Evolutionary conservation across 2,113 vertebrate genomes (phyloP).

Genomic region (Chaetodon trifascialis): DNA sequence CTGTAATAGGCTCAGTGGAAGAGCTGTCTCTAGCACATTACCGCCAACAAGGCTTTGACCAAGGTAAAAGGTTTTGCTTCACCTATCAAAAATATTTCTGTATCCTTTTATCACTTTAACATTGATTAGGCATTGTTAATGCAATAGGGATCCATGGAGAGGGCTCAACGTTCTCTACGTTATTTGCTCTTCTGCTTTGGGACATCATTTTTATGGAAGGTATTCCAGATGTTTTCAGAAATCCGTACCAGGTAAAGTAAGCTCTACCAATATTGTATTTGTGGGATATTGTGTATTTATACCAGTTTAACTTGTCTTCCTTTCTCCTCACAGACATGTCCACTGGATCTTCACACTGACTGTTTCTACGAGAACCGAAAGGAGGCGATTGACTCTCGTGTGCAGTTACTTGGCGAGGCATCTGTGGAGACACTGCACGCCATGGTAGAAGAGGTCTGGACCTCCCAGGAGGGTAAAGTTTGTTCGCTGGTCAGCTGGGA

Average conservation of each 20-base stretch:
- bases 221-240: constrained; percentile 92
- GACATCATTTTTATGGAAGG: constrained; percentile 93
- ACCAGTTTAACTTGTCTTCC: not conserved
- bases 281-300: not conserved
- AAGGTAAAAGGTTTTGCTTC: constrained; percentile 83
- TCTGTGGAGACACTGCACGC: constrained; percentile 81
- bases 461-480: constrained; percentile 87
- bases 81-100: not conserved
- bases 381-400: constrained; percentile 84
- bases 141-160: constrained; percentile 95
- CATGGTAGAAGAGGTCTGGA: constrained; percentile 88
- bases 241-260: constrained; percentile 90
- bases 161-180: constrained; percentile 92
- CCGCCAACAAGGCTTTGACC: constrained; percentile 89
- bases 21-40: constrained; percentile 92
- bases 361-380: constrained; percentile 91
- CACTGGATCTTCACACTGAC: constrained; percentile 94
- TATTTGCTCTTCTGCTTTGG: constrained; percentile 94
- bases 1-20: constrained; percentile 94
- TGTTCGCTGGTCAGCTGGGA: constrained; percentile 92
- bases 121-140: not conserved
- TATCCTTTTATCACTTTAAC: not conserved
- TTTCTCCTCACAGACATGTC: constrained; percentile 82
- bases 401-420: constrained; percentile 84
- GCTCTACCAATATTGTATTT: not conserved